Base-by-base conservation (phyloP, 2,888 invertebrate species). In the Yponomeuta plumbellus region DNA sequence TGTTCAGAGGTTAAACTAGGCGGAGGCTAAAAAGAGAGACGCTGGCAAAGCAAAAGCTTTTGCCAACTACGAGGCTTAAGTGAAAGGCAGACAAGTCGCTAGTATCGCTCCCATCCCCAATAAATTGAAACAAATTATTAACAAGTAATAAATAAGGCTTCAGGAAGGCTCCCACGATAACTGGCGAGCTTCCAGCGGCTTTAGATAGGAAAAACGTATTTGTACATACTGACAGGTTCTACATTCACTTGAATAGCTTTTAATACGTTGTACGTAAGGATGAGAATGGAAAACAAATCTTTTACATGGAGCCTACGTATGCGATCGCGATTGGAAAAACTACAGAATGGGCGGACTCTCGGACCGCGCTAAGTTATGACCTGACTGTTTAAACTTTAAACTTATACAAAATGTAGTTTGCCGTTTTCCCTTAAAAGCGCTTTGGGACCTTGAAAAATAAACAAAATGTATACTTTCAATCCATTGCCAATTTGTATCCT, bases 71-170 rank as follows among this genome's bases (percentile, higher is more conserved):
- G 34, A 8, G 34, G 34, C 34, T 34, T 34, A 34, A 34, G 34
- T 34, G 34, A 34, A 52, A 52, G 13, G 11, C 21, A 71, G 67
- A 70, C 69, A 67, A 72, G 69, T 68, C 70, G 74, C 69, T 69
- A 63, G 63, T 66, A 65, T 67, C 70, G 69, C 69, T 70, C 67
- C 61, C 70, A 69, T 67, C 67, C 62, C 69, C 69, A 73, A 82
- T 83, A 83, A 82, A 86, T 85, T 83, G 84, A 84, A 86, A 83
- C 80, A 85, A 85, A 86, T 85, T 85, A 88, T 87, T 85, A 88
- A 86, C 83, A 78, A 76, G 81, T 78, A 71, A 88, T 88, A 88
- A 88, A 88, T 86, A 87, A 83, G 75, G 78, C 73, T 80, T 80
- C 76, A 77, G 75, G 72, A 80, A 77, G 34, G 77, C 78, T 80